phyloP scores from a whole-genome alignment of 2,888 invertebrate species.

The Lepeophtheirus nordmannii region DNA sequence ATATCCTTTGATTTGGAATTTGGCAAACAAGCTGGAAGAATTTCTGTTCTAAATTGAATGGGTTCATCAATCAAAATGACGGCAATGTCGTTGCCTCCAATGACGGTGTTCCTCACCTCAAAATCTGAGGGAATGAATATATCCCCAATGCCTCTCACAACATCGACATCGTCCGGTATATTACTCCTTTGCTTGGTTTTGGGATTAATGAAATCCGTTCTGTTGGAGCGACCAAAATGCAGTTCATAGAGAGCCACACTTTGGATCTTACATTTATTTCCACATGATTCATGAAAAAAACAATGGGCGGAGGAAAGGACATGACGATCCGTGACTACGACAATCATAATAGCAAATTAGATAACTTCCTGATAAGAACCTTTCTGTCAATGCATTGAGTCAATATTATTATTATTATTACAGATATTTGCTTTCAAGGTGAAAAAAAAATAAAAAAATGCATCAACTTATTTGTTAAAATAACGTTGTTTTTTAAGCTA shows the following conservation, averaged over 20 bases:
- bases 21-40: neutral
- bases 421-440: no score
- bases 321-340: neutral
- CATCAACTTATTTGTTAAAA: no score
- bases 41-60: neutral
- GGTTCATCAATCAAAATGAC: neutral
- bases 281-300: neutral
- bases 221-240: neutral
- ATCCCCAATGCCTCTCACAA: neutral
- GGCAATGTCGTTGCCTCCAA: neutral
- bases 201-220: neutral
- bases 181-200: neutral
- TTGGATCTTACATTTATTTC: neutral
- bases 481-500: no score
- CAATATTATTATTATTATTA: no score
- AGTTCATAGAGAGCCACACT: neutral
- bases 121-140: neutral
- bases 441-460: no score
- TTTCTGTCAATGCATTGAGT: no score
- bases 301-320: neutral
- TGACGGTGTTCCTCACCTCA: neutral
- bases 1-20: neutral
- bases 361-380: no score
- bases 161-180: neutral
- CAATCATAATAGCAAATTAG: neutral